These are phyloP conservation scores for Turdus rufiventris DNA, from an alignment of 2,113 vertebrate genomes.

Conservation along the genomic window DNA sequence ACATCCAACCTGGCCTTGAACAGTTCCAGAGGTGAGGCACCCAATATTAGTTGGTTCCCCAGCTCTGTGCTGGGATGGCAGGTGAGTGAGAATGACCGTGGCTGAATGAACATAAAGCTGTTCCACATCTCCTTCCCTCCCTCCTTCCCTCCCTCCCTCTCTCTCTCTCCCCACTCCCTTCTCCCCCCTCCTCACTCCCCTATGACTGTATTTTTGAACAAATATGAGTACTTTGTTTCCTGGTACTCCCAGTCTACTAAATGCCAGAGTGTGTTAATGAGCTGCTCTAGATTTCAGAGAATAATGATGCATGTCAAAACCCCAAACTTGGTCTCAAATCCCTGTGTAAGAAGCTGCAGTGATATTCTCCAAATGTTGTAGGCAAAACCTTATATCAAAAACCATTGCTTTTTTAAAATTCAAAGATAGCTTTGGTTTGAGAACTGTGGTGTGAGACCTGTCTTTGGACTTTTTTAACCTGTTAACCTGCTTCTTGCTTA, in stretches of 20 bases:
- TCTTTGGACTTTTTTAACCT: neutral
- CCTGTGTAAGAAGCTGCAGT: neutral
- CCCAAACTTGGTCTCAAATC: neutral
- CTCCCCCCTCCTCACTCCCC: neutral
- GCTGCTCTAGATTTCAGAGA: neutral
- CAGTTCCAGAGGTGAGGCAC: neutral
- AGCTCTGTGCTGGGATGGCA: neutral
- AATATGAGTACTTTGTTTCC: neutral
- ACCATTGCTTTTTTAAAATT: neutral
- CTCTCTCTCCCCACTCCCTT: accelerated
- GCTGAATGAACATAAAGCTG: neutral
- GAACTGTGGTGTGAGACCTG: neutral
- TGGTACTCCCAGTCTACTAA: neutral
- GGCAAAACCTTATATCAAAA: neutral
- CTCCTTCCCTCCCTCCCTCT: neutral
- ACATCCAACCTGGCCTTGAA: neutral
- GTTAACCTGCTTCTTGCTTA: neutral
- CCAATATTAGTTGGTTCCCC: neutral
- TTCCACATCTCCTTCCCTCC: neutral
- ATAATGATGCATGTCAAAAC: neutral
- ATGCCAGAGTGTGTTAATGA: neutral
- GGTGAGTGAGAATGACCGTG: neutral
- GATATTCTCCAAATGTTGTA: neutral
- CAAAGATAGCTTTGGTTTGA: neutral
- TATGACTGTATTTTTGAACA: neutral